These are phyloP conservation scores for Megalopta genalis DNA, from an alignment of 1,140 invertebrate genomes.

Conservation along the genomic window DNA sequence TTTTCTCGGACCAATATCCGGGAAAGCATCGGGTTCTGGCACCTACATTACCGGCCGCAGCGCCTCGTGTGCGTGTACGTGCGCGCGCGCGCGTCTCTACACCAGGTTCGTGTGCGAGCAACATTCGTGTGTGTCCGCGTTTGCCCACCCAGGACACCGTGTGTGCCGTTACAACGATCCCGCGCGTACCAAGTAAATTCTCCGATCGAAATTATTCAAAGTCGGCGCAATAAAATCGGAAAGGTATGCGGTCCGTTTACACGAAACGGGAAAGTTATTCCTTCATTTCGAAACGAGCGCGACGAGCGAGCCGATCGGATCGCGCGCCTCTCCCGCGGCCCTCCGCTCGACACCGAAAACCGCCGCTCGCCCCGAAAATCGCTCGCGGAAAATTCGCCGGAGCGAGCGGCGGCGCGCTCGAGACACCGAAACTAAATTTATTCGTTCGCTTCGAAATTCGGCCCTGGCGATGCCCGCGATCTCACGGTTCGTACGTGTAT, in stretches of 20 bases:
- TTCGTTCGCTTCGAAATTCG: too few relatives aligned
- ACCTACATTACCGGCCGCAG: neutral
- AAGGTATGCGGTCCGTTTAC: neutral
- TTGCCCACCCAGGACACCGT: conserved; percentile 30
- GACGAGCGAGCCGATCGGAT: neutral
- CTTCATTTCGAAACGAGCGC: neutral
- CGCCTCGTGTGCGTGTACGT: neutral
- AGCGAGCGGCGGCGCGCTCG: too few relatives aligned
- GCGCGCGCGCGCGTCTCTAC: too few relatives aligned
- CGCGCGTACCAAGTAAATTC: neutral
- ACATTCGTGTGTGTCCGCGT: neutral
- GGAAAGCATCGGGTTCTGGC: conserved; percentile 31
- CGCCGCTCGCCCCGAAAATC: neutral
- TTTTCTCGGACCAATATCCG: conserved; percentile 52
- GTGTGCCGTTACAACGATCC: conserved; percentile 26
- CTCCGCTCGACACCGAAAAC: too few relatives aligned
- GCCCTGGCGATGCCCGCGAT: too few relatives aligned
- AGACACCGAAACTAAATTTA: too few relatives aligned
- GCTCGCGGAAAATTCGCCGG: neutral
- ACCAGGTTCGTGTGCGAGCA: too few relatives aligned
- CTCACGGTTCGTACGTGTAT: neutral
- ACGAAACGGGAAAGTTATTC: too few relatives aligned
- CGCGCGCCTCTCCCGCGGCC: neutral
- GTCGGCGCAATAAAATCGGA: neutral
- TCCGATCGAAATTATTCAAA: neutral